Base-by-base conservation (phyloP, 2,888 invertebrate species). In the Lumbricus terrestris region DNA sequence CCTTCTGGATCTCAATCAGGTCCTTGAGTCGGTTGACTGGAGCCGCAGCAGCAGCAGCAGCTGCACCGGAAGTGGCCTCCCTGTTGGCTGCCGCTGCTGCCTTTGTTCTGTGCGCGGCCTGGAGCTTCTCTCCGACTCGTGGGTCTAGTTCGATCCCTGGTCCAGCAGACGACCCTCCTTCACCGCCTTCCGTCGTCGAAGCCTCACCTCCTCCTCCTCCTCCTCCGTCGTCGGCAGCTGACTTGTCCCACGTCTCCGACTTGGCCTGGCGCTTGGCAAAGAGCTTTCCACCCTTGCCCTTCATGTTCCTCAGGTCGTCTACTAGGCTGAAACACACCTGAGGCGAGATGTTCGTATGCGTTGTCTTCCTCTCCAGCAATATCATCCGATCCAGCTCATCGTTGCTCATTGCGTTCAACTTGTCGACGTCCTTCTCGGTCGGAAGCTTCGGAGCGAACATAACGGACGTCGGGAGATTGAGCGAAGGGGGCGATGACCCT, bases 221-320 rank as follows among this genome's bases (percentile, higher is more conserved):
- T n/a, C n/a, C n/a, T n/a, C n/a, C n/a, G n/a, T n/a, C n/a, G n/a
- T n/a, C n/a, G n/a, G n/a, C n/a, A n/a, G 37, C 18, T 42, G 40
- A 47, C 23, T 88, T 47, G 29, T 88, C 88, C 97, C 97, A 97
- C 95, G 97, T 97, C 93, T 97, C 97, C 29, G 97, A 97, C 94
- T 94, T 92, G 96, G 96, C 96, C 94, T 97, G 96, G 91, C 97
- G 96, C 94, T 97, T 97, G 82, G 97, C 97, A 95, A 97, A 97
- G 93, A 97, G 96, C 95, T 97, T 97, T 38, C 97, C 97, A 92
- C 97, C 97, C 96, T 96, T 97, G 94, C 97, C 97, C 95, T 96
- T 96, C 91, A 97, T 97, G 92, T 96, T 96, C 94, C 97, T 97
- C 91, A 97, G 95, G 94, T 97, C 97, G 91, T 96, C 96, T 90